phyloP scores from a whole-genome alignment of 2,888 invertebrate genomes.

The Caenorhabditis panamensis region DNA sequence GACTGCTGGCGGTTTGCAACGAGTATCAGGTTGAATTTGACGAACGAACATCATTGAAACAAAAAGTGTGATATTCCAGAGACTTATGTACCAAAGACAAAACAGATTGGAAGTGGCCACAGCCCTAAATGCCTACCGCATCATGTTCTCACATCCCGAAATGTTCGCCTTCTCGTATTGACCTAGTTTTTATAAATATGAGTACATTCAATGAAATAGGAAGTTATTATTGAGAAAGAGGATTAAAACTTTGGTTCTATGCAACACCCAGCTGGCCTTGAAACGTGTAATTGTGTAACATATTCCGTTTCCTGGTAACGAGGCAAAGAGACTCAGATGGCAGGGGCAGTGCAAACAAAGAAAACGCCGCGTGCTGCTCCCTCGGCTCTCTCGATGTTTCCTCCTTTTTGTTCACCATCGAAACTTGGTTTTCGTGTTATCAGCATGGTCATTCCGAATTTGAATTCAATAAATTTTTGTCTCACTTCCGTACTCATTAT shows the following conservation, averaged over 20 bases:
- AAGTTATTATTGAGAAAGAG: background rate
- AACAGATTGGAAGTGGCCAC: constrained; percentile 1
- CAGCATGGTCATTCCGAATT: background rate
- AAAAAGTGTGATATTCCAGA: background rate
- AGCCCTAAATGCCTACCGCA: background rate
- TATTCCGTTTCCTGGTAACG: background rate
- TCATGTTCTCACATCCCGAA: constrained; percentile 3
- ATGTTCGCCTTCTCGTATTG: background rate
- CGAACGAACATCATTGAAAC: background rate
- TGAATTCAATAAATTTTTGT: background rate
- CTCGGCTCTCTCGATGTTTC: constrained; percentile 2
- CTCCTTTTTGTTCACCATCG: constrained; percentile 6
- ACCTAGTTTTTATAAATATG: background rate
- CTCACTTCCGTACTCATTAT: background rate
- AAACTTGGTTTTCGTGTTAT: constrained; percentile 2
- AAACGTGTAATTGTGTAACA: background rate
- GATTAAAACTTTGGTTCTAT: background rate
- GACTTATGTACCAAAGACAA: constrained; percentile 1
- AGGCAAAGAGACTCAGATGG: background rate
- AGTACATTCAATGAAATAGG: background rate
- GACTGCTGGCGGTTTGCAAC: background rate
- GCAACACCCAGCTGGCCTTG: background rate
- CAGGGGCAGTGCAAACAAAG: background rate
- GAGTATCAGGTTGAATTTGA: background rate
- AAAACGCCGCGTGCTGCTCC: constrained; percentile 1